Percentiles rank a stretch among this genome's conserved stretches.
Evolutionary conservation across 2,888 invertebrate species (phyloP).

Genomic region (Cheiracanthium punctorium): DNA sequence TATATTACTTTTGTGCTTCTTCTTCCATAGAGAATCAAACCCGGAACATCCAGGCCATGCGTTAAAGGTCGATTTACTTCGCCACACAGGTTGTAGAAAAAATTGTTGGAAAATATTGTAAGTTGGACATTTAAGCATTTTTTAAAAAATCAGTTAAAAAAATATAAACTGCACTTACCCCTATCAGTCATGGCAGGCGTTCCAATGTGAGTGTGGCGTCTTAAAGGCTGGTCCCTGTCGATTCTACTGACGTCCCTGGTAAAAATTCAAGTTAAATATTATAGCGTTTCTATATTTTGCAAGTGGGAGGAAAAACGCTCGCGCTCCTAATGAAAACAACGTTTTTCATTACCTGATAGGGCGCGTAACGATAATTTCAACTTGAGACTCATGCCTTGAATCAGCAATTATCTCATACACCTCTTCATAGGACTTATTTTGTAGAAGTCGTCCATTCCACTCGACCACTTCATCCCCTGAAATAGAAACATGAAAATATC

Average conservation of each 20-base stretch:
- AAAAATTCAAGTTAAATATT: background rate
- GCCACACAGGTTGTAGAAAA: no score
- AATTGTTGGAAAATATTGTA: no score
- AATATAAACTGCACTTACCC: no score
- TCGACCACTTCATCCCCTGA: constrained; percentile 99
- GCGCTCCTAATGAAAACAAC: background rate
- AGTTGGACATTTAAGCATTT: no score
- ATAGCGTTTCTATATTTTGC: background rate
- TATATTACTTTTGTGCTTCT: no score
- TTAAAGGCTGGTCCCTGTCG: constrained; percentile 60
- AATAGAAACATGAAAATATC: background rate
- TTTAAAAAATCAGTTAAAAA: no score
- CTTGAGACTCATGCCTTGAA: constrained; percentile 95
- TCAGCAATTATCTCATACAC: constrained; percentile 96
- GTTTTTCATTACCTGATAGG: constrained; percentile 76
- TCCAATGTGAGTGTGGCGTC: constrained; percentile 64
- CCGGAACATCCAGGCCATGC: no score
- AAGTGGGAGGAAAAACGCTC: background rate
- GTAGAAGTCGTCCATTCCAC: constrained; percentile 95
- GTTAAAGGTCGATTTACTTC: no score
- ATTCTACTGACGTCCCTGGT: constrained; percentile 21
- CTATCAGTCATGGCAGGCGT: constrained; percentile 43
- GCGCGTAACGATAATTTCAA: constrained; percentile 95
- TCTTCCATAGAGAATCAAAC: no score
- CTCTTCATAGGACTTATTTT: constrained; percentile 93